phyloP scores from a whole-genome alignment of 2,797 vertebrate genomes.

The Benthosema pterotum region DNA sequence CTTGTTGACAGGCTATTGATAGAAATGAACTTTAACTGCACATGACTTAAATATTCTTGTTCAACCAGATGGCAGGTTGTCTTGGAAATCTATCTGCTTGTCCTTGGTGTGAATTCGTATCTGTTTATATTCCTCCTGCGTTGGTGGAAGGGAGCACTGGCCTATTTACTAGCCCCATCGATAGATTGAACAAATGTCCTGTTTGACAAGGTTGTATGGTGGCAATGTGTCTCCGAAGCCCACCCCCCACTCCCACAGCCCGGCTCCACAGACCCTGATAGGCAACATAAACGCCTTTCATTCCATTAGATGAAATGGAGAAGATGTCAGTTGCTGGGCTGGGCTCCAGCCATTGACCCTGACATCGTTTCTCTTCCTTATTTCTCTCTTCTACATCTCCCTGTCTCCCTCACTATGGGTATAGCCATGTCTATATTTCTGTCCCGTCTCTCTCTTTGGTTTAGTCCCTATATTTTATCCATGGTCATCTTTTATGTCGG shows the following conservation, averaged over 20 bases:
- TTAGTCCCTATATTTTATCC: constrained; percentile 50
- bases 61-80: background rate
- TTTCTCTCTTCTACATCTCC: constrained; percentile 15
- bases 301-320: constrained; percentile 59
- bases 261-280: constrained; percentile 15
- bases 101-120: constrained; percentile 13
- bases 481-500: constrained; percentile 53
- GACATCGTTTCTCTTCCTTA: constrained; percentile 37
- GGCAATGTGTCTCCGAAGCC: constrained; percentile 5
- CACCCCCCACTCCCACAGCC: background rate
- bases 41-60: no score
- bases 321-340: constrained; percentile 56
- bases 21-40: no score
- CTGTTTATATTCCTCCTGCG: constrained; percentile 10
- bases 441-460: constrained; percentile 27
- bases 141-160: background rate
- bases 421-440: constrained; percentile 33
- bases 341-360: constrained; percentile 55
- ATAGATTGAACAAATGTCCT: constrained; percentile 13
- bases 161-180: constrained; percentile 43
- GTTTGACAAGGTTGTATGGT: background rate
- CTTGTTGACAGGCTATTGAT: no score
- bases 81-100: constrained; percentile 7
- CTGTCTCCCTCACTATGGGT: constrained; percentile 15
- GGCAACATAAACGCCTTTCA: constrained; percentile 53